Evolutionary conservation across 2,113 vertebrate genomes (phyloP).

Genomic region (Tupaia tana): DNA sequence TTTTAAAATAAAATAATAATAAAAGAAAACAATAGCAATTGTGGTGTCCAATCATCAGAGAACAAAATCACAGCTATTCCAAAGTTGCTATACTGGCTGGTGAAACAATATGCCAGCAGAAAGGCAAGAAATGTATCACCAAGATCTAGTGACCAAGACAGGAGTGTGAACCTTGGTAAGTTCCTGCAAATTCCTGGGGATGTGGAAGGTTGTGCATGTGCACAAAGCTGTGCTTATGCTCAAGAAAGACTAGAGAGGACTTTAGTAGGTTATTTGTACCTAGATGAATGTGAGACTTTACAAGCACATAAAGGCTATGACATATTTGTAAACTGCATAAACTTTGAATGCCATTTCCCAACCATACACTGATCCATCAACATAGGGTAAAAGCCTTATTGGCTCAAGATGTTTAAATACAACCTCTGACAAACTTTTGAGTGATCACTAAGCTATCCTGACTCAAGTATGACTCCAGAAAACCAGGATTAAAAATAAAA

Average conservation of each 20-base stretch:
- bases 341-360: constrained; percentile 31
- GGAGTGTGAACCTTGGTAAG: not conserved
- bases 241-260: not conserved
- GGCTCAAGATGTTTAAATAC: constrained; percentile 13
- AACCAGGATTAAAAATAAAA: constrained; percentile 16
- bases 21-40: not conserved
- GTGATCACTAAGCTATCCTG: not conserved
- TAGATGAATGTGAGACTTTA: not conserved
- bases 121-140: not conserved
- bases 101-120: not conserved
- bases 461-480: constrained; percentile 9
- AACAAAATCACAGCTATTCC: not conserved
- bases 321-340: constrained; percentile 3
- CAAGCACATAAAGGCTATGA: constrained; percentile 30
- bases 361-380: not conserved
- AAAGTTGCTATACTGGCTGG: not conserved
- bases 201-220: not conserved
- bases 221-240: not conserved
- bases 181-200: not conserved
- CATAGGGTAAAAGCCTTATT: not conserved
- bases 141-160: not conserved
- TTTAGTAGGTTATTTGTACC: not conserved
- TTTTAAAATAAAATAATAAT: too few species aligned
- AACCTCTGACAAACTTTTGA: constrained; percentile 6
- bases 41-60: not conserved